A percentile compares a stretch with the other conserved stretches of the same genome.
phyloP scores from a whole-genome alignment of 2,113 vertebrate species.

The Crotophaga sulcirostris region DNA sequence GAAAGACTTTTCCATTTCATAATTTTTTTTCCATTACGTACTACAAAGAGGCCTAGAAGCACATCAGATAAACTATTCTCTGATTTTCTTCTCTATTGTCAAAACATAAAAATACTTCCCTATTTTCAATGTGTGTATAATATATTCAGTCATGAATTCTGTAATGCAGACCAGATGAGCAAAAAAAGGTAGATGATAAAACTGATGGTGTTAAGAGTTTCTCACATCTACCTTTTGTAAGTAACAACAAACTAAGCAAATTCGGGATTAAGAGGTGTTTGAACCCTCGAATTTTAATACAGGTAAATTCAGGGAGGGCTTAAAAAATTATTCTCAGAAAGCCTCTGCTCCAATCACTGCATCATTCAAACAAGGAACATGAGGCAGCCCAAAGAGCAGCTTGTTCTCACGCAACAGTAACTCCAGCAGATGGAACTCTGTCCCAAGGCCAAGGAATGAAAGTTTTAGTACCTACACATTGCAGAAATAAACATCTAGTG shows the following conservation, averaged over 20 bases:
- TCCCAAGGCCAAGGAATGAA: not conserved
- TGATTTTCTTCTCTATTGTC: not conserved
- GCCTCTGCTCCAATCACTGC: not conserved
- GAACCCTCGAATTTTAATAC: not conserved
- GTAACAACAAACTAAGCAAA: not conserved
- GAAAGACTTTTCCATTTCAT: not conserved
- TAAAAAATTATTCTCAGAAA: not conserved
- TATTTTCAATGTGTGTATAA: not conserved
- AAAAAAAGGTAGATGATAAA: not conserved
- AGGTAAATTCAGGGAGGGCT: not conserved
- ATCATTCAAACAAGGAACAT: not conserved
- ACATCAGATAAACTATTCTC: not conserved
- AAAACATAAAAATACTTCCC: not conserved
- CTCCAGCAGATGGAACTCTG: conserved; percentile 16
- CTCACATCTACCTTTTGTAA: not conserved
- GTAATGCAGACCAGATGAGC: not conserved
- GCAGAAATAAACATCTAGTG: conserved; percentile 27
- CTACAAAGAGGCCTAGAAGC: not conserved
- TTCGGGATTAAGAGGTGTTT: not conserved
- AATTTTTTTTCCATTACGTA: not conserved
- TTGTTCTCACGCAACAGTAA: not conserved
- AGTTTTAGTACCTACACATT: not conserved
- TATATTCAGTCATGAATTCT: not conserved
- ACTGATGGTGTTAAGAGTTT: not conserved
- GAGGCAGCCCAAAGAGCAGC: not conserved